These are phyloP conservation scores for Andrena camellia DNA, from an alignment of 2,888 invertebrate genomes.

Conservation along the genomic window DNA sequence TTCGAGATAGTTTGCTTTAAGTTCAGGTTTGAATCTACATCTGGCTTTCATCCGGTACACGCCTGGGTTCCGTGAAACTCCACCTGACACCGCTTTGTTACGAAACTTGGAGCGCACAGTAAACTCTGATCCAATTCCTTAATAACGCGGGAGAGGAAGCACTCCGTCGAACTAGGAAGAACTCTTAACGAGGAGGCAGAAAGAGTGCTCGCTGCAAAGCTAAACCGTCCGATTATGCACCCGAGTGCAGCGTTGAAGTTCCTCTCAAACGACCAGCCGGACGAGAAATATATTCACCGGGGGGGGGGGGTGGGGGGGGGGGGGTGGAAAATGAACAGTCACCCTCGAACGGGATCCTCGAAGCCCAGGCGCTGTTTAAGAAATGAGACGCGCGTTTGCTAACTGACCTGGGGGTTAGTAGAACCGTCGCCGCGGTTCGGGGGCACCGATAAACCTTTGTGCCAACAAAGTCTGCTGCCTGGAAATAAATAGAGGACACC, in stretches of 20 bases:
- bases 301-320: too few relatives aligned
- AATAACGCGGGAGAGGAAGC: background rate
- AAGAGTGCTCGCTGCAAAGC: background rate
- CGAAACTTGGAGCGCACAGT: background rate
- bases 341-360: background rate
- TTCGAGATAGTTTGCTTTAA: too few relatives aligned
- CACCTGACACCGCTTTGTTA: too few relatives aligned
- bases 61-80: too few relatives aligned
- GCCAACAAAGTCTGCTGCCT: slow-evolving; percentile 8
- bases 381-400: background rate
- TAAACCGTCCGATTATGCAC: background rate
- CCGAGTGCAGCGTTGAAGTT: background rate
- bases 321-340: background rate
- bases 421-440: background rate
- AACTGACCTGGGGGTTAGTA: background rate
- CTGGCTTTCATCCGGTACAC: too few relatives aligned
- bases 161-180: background rate
- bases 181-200: background rate
- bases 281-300: slow-evolving; percentile 4
- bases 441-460: background rate
- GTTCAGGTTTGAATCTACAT: too few relatives aligned
- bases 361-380: background rate
- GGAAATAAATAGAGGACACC: background rate
- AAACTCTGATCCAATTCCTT: slow-evolving; percentile 4
- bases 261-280: background rate